These are phyloP conservation scores for Chloropsis cyanopogon DNA, from an alignment of 2,113 vertebrate genomes.

Conservation along the genomic window DNA sequence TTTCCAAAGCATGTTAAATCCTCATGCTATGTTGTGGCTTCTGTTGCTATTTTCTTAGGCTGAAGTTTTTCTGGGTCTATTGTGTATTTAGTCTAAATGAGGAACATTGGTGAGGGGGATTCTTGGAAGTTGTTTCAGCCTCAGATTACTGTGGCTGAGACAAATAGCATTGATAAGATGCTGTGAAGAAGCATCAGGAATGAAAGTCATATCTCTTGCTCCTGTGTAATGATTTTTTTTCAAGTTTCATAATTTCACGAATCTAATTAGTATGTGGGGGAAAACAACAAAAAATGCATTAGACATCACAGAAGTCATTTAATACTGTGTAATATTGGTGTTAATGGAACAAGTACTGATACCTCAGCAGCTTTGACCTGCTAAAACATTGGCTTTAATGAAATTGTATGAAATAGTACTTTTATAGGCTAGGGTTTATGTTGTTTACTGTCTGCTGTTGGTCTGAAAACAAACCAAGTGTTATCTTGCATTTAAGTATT, in stretches of 20 bases:
- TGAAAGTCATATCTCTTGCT: neutral
- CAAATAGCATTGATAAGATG: neutral
- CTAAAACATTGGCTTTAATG: neutral
- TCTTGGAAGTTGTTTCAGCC: neutral
- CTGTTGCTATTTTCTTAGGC: neutral
- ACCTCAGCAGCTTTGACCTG: neutral
- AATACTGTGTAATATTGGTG: neutral
- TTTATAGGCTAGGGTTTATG: neutral
- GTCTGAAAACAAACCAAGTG: neutral
- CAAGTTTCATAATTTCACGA: neutral
- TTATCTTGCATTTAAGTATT: neutral
- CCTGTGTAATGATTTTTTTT: neutral
- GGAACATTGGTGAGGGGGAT: neutral
- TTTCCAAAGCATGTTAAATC: neutral
- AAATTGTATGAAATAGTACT: neutral
- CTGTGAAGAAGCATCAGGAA: neutral
- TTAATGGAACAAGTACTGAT: neutral
- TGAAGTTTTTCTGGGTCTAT: neutral
- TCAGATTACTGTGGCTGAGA: neutral
- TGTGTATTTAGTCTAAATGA: neutral
- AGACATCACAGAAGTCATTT: neutral
- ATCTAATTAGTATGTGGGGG: neutral
- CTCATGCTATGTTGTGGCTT: neutral
- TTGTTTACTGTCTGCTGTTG: neutral
- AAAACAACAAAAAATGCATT: neutral